These are phyloP conservation scores for Cephus pygmeus DNA, from an alignment of 2,888 invertebrate species.

Conservation along the genomic window DNA sequence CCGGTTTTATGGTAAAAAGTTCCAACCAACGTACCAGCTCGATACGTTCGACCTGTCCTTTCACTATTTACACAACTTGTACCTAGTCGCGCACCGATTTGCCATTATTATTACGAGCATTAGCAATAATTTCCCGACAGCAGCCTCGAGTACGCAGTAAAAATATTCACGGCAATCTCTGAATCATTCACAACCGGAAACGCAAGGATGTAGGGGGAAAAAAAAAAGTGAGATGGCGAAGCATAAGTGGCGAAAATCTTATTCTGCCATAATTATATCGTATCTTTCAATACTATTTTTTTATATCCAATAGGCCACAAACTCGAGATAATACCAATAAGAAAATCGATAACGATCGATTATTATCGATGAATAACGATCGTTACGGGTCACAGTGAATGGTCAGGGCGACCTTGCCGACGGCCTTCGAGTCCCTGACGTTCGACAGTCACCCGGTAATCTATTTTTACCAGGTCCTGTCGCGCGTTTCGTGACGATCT, in stretches of 20 bases:
- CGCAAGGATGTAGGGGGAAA: background rate
- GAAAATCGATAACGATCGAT: background rate
- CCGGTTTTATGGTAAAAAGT: no score
- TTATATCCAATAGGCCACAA: background rate
- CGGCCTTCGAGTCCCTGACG: conserved; percentile 39
- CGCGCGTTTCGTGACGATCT: background rate
- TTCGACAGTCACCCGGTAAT: conserved; percentile 13
- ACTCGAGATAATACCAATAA: no score
- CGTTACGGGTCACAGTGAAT: conserved; percentile 35
- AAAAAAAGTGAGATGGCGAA: background rate
- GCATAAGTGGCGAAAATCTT: background rate
- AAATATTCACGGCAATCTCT: background rate
- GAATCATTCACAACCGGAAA: background rate
- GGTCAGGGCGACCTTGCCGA: conserved; percentile 42
- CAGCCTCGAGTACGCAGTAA: background rate
- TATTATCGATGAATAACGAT: conserved; percentile 6
- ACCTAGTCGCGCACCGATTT: background rate
- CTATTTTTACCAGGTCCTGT: conserved; percentile 11
- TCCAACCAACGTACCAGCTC: no score
- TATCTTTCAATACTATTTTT: background rate
- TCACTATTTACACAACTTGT: conserved; percentile 30
- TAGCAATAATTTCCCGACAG: background rate
- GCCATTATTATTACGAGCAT: background rate
- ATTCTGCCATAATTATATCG: background rate
- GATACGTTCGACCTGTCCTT: conserved; percentile 24